These are phyloP conservation scores for Coremacera marginata DNA, from an alignment of 2,888 invertebrate species.

Conservation along the genomic window DNA sequence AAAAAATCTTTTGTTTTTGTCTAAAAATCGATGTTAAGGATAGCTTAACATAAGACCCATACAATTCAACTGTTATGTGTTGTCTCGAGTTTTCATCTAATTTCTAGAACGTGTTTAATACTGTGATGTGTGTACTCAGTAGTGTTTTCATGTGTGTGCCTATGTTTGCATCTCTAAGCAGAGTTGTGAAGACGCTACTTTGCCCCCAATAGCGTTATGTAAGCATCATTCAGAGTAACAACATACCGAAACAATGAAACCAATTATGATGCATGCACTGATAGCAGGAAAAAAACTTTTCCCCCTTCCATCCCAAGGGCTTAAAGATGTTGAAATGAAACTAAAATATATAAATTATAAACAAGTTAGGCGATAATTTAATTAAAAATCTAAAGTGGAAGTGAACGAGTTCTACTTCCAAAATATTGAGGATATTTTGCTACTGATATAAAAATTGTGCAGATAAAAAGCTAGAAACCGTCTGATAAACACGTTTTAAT, in stretches of 20 bases:
- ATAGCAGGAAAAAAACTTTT: not conserved
- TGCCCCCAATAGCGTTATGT: not conserved
- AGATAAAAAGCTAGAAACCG: not conserved
- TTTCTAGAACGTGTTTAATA: too few relatives aligned
- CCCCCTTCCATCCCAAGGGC: too few relatives aligned
- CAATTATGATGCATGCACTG: conserved; percentile 11
- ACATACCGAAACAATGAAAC: conserved; percentile 7
- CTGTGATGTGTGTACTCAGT: too few relatives aligned
- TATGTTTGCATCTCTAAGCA: not conserved
- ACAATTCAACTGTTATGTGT: too few relatives aligned
- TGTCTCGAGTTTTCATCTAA: too few relatives aligned
- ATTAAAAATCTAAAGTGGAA: not conserved
- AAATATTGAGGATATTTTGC: not conserved
- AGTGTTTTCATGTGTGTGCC: too few relatives aligned
- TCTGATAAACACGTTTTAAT: not conserved
- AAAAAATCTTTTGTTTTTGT: too few relatives aligned
- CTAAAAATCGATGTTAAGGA: too few relatives aligned
- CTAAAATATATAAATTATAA: not conserved
- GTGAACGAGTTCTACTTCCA: not conserved
- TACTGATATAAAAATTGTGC: not conserved
- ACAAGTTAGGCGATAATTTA: not conserved
- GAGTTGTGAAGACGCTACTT: not conserved
- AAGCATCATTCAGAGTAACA: not conserved
- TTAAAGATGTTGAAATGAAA: not conserved
- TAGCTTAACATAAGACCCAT: too few relatives aligned